A percentile compares a stretch with the other conserved stretches of the same genome.
phyloP scores from a whole-genome alignment of 2,113 vertebrate species.

The Rhinolophus ferrumequinum region DNA sequence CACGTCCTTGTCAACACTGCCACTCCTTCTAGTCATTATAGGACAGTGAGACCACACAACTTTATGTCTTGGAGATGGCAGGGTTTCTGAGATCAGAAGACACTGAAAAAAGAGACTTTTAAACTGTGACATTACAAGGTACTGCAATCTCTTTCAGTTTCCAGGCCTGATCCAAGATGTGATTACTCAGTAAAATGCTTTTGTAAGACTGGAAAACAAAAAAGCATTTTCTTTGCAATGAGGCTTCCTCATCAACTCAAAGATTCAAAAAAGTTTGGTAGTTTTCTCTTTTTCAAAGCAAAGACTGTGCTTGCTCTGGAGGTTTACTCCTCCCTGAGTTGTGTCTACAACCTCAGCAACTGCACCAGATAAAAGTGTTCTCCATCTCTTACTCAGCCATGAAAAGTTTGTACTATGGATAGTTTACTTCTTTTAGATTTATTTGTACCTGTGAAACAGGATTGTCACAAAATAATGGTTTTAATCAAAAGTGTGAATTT shows the following conservation, averaged over 20 bases:
- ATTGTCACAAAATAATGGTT: background rate
- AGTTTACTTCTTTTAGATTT: background rate
- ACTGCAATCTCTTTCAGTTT: background rate
- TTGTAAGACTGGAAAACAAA: background rate
- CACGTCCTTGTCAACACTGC: background rate
- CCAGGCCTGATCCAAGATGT: background rate
- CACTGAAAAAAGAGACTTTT: background rate
- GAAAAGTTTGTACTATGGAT: background rate
- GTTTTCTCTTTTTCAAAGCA: background rate
- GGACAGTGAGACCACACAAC: background rate
- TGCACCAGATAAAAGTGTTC: too few relatives aligned
- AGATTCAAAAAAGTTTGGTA: background rate
- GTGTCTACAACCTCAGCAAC: too few relatives aligned
- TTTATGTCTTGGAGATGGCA: background rate
- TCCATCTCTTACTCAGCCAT: background rate
- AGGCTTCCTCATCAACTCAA: background rate
- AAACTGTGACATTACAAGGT: background rate
- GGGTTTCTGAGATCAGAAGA: background rate
- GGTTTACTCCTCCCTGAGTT: accelerated
- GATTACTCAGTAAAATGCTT: background rate
- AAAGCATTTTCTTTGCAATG: background rate
- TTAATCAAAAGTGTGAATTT: constrained; percentile 5
- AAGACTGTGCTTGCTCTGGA: background rate
- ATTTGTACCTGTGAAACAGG: background rate
- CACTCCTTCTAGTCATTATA: background rate